Evolutionary conservation across 2,113 vertebrate genomes (phyloP).

Genomic region (Festucalex cinctus): DNA sequence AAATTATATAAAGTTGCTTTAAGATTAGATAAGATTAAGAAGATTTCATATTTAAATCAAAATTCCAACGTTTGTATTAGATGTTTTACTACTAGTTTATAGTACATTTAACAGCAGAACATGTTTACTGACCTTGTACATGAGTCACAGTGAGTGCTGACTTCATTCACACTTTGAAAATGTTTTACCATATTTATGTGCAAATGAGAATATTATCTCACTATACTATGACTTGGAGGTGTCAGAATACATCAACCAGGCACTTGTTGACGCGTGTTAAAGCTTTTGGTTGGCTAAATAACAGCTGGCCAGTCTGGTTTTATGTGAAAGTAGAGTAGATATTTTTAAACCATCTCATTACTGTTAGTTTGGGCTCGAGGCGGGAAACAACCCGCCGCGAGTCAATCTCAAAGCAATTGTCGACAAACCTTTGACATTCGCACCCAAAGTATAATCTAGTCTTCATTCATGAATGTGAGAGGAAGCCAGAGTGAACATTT

Average conservation of each 20-base stretch:
- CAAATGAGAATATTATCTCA: neutral
- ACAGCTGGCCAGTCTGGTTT: neutral
- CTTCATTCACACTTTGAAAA: neutral
- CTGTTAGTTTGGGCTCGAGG: neutral
- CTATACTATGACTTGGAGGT: neutral
- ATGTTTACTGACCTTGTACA: neutral
- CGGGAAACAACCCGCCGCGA: neutral
- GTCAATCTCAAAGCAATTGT: neutral
- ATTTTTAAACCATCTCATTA: neutral
- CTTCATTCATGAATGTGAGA: neutral
- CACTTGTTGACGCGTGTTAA: neutral
- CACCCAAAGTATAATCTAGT: neutral
- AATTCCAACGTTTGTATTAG: neutral
- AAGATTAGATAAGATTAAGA: too few relatives aligned
- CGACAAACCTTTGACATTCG: neutral
- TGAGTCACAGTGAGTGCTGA: neutral
- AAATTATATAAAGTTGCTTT: neutral
- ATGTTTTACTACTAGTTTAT: neutral
- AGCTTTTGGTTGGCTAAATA: neutral
- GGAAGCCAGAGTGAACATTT: neutral
- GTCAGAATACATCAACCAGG: neutral
- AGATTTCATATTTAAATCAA: neutral
- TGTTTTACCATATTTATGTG: neutral
- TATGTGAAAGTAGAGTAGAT: neutral
- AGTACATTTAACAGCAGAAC: neutral